Evolutionary conservation across 2,888 invertebrate genomes (phyloP).

Genomic region (Mythimna pallens): DNA sequence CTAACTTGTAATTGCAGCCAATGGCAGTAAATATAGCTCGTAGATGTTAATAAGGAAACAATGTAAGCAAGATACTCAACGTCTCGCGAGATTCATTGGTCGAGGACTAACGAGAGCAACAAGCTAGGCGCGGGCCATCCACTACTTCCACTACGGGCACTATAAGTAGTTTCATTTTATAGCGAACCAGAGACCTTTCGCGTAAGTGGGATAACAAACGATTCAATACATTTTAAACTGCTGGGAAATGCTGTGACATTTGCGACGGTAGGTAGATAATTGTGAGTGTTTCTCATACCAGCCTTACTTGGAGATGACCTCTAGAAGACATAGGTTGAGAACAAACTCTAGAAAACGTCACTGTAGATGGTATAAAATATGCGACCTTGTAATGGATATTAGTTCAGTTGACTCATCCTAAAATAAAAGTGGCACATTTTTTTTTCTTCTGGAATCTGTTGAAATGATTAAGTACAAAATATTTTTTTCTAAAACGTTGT

Average conservation of each 20-base stretch:
- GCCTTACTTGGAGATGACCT: background rate
- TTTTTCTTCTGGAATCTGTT: too few species aligned
- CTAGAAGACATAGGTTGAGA: background rate
- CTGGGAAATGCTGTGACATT: constrained; percentile 16
- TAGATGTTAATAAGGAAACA: constrained; percentile 53
- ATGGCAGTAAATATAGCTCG: constrained; percentile 35
- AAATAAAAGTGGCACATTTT: background rate
- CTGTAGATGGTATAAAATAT: background rate
- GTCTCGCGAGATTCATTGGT: constrained; percentile 45
- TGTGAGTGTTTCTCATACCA: constrained; percentile 1
- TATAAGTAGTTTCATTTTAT: constrained; percentile 40
- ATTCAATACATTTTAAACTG: constrained; percentile 23
- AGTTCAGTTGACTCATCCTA: background rate
- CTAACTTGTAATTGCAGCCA: constrained; percentile 10
- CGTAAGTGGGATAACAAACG: constrained; percentile 25
- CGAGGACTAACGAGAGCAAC: constrained; percentile 46
- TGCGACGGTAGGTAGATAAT: background rate
- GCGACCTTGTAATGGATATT: background rate
- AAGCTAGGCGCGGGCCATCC: constrained; percentile 21
- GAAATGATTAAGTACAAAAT: too few species aligned
- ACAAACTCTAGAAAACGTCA: background rate
- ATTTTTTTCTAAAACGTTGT: too few species aligned
- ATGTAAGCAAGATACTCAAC: constrained; percentile 51
- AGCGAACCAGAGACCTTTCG: constrained; percentile 27
- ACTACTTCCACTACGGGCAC: constrained; percentile 9